Base-by-base conservation (phyloP, 2,797 vertebrate species). In the Pipistrellus pipistrellus region DNA sequence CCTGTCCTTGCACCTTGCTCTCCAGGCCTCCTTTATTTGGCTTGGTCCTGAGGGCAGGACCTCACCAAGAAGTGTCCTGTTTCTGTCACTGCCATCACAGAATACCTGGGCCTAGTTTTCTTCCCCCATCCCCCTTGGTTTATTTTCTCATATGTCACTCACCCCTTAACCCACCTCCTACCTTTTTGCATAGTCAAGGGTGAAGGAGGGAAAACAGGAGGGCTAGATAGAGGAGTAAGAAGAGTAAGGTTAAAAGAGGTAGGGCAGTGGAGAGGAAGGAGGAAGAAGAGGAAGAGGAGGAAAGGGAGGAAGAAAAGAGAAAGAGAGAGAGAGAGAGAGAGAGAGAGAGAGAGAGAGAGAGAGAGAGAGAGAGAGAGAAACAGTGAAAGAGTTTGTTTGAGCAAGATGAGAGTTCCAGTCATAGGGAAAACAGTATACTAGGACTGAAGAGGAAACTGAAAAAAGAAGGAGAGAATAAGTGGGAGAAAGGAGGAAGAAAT, bases 221-320 rank as follows among this genome's bases (percentile, higher is more conserved):
- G 35, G 11, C 1, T 51, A 53, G 51, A 35, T 35, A 44, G 18
- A 53, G 46, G 32, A 46, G 17, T 83, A 38, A 77, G 20, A 12
- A 75, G 9, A 32, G 13, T 80, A 51, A 66, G 6, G 35, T 77
- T 84, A 66, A 53, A 64, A 81, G 8, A n/a, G 5, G 6, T 8
- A 66, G 46, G 35, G 30, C 8, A 46, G 59, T 62, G 27, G 57
- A 62, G 5, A 62, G 27, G 59, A 5, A 44, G 10, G 44, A 44
- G 44, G 44, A 59, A 4, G 11, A 25, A 11, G 57, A 59, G 57
- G 57, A 59, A 23, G 25, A 59, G 11, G 23, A 59, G 25, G 23
- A 46, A 14, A 4, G 6, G 3, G n/a, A 21, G 3, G 21, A 9
- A 3, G 23, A 20, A n/a, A 13, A 2, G 10, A 11, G 8, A 7